Base-by-base conservation (phyloP, 2,797 vertebrate species). In the Danio aesculapii region DNA sequence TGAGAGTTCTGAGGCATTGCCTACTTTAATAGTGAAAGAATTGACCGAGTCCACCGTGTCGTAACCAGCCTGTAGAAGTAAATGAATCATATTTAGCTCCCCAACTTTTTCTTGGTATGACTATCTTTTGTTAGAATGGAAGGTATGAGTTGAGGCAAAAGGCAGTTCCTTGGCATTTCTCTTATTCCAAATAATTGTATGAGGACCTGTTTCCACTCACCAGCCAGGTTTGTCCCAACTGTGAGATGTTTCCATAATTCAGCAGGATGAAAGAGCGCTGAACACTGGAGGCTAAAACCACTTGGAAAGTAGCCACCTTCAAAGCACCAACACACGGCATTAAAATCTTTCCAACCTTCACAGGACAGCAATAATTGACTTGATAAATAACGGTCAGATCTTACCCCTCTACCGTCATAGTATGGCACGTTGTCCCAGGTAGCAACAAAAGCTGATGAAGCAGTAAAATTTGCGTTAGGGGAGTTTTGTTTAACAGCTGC, bases 361-460 rank as follows among this genome's bases (percentile, higher is more conserved):
- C 59, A 7, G 30, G 14, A 66, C 16, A 43, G 6, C 7, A 13
- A 43, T 43, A 11, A 4, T 10, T 43, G 1, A n/a, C 6, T 13
- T 50, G 46, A 41, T 50, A 30, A 49, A 16, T 16, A n/a, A 39
- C 4, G 6, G 64, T 16, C 3, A n/a, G 16, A 8, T 17, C 52
- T 75, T 68, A 81, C 71, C 14, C 49, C 79, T 9, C 8, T 1
- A 30, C 57, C 70, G 13, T 17, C 14, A 6, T 75, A 43, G 13
- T 67, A 19, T 41, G 57, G 47, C 17, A 68, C 62, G 5, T 44
- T 64, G 11, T 84, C 43, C 82, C 82, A 84, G 7, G 71, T 84
- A 13, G 13, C 72, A 11, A 80, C 73, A 63, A 81, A 81, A 41
- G 76, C 66, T 78, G 77, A 84, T 11, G 59, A 3, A 59, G 73